Base-by-base conservation (phyloP, 2,113 vertebrate genomes). In the Argyrosomus japonicus region DNA sequence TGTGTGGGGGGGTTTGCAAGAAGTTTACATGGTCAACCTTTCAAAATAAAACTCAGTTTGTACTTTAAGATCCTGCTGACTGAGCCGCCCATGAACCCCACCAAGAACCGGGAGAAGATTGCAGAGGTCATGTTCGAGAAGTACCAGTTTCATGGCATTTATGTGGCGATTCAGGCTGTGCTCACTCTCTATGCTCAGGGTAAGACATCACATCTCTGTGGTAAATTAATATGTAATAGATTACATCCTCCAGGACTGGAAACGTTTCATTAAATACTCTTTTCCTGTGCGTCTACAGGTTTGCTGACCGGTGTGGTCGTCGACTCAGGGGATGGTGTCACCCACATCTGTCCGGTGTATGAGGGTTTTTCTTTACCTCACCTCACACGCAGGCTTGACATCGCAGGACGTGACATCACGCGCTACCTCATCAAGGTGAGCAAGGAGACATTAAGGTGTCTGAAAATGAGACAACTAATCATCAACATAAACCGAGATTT, bases 41-140 rank as follows among this genome's bases (percentile, higher is more conserved):
- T 76, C 50, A 76, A 27, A 65, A 65, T 56, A 54, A 76, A 65
- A 50, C 40, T 47, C 23, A 21, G 2, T 10, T 40, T 40, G 36
- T 40, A 40, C 19, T 61, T 57, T 0, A 23, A 94, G 93, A 86
- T 99, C 74, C 92, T 99, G 48, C 95, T 99, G 83, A 99, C 98
- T 2, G 98, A 99, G 76, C 98, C 98, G 12, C 98, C 98, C 45
- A 97, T 99, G 97, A 99, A 99, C 81, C 98, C 98, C 5, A 96
- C 95, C 73, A 99, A 99, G 92, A 99, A 99, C 54, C 95, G 98
- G 12, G 97, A 99, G 94, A 99, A 99, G 94, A 98, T 99, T 3
- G 92, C 98, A 11, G 98, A 99, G 96, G 97, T 99, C 83, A 99
- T 99, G 98, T 99, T 99, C 93, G 98, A 99, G 96, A 99, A 95